Percentiles rank a stretch among this genome's conserved stretches.
Evolutionary conservation across 2,888 invertebrate genomes (phyloP).

Genomic region (Patella depressa): DNA sequence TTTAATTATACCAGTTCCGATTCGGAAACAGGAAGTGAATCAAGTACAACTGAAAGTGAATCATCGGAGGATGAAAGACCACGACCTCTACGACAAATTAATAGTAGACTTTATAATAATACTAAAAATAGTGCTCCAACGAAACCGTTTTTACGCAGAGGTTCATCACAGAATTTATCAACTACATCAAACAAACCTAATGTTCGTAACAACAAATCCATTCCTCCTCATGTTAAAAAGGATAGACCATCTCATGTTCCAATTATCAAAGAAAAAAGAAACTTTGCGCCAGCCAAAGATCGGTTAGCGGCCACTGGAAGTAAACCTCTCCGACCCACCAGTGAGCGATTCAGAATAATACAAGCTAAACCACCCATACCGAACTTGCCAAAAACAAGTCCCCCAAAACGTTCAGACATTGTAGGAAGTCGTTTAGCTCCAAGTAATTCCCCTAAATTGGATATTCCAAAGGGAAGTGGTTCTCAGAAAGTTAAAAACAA

Average conservation of each 20-base stretch:
- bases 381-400: neutral
- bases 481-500: neutral
- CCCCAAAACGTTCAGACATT: neutral
- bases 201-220: neutral
- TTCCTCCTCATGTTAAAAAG: neutral
- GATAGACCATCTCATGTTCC: neutral
- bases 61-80: slow-evolving; percentile 31
- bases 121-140: neutral
- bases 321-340: neutral
- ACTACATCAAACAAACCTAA: neutral
- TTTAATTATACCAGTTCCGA: slow-evolving; percentile 31
- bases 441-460: neutral
- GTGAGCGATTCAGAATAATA: neutral
- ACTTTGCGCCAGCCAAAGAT: neutral
- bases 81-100: neutral
- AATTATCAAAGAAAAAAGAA: neutral
- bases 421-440: neutral
- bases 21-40: slow-evolving; percentile 35
- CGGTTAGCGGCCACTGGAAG: neutral
- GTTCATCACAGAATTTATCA: neutral
- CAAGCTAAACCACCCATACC: neutral
- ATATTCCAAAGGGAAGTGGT: neutral
- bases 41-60: slow-evolving; percentile 29
- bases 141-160: neutral
- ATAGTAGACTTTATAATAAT: neutral